Evolutionary conservation across 2,888 invertebrate species (phyloP).

Genomic region (Sphecodes monilicornis): DNA sequence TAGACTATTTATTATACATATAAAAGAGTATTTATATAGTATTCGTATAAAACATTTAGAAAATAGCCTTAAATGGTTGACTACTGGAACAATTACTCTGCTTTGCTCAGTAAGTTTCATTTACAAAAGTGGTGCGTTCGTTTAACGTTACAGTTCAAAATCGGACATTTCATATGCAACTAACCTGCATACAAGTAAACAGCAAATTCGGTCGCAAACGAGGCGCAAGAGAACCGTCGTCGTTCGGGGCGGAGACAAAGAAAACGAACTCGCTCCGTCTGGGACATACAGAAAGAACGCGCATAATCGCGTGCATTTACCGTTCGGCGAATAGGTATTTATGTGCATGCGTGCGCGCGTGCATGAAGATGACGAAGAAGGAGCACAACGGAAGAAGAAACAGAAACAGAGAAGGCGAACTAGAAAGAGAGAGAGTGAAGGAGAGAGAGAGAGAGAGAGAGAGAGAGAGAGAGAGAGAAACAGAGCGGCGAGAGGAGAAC

Average conservation of each 20-base stretch:
- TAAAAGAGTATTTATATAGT: no score
- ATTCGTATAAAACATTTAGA: no score
- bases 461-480: conserved; percentile 1
- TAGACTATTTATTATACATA: no score
- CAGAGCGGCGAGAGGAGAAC: neutral
- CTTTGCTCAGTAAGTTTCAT: no score
- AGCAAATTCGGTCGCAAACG: conserved; percentile 5
- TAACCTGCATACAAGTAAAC: no score
- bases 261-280: conserved; percentile 13
- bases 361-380: neutral
- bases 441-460: neutral
- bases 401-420: neutral
- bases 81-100: no score
- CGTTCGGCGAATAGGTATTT: conserved; percentile 20
- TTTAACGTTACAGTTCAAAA: no score
- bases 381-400: neutral
- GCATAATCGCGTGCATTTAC: conserved; percentile 43
- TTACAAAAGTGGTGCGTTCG: no score
- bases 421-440: neutral
- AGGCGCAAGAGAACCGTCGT: conserved; percentile 22
- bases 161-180: no score
- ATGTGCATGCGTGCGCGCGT: conserved; percentile 36
- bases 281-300: conserved; percentile 29
- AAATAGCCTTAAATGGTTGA: no score
- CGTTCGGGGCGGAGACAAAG: conserved; percentile 38